Conservation (phyloP, 2,113 vertebrate species). For the Nycticebus coucang region DNA sequence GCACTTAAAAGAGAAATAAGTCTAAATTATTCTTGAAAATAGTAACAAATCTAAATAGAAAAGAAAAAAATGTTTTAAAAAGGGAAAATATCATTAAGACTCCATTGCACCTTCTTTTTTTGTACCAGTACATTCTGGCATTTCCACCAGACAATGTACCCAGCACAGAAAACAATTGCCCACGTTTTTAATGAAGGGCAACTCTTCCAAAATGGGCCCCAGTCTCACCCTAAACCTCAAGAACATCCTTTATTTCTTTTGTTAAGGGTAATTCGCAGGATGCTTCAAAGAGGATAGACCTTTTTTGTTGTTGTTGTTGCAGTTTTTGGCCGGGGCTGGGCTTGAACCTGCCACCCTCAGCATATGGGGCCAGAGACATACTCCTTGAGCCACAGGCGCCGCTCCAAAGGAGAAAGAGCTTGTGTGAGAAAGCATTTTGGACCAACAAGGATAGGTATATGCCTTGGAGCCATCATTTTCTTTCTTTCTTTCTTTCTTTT, state of each 20-base stretch:
- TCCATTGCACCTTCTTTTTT: background rate
- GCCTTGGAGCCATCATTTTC: background rate
- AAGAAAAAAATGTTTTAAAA: slow-evolving; percentile 19
- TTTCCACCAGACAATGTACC: slow-evolving; percentile 3
- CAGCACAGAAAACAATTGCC: background rate
- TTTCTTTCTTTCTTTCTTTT: background rate
- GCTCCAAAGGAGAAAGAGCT: background rate
- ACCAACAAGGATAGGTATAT: background rate
- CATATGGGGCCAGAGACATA: no score
- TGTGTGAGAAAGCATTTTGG: background rate
- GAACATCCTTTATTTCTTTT: slow-evolving; percentile 15
- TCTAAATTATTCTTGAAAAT: background rate
- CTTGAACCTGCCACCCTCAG: no score
- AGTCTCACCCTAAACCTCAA: background rate
- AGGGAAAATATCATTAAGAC: background rate
- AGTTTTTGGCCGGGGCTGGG: no score
- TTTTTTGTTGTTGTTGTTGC: no score
- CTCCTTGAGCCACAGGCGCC: background rate
- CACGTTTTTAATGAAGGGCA: background rate
- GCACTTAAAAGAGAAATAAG: background rate
- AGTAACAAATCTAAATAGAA: background rate
- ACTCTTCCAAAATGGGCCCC: background rate
- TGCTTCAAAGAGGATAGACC: background rate
- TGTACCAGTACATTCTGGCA: background rate
- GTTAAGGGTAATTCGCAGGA: slow-evolving; percentile 11